phyloP scores from a whole-genome alignment of 2,113 vertebrate species.

The Pagrus major region DNA sequence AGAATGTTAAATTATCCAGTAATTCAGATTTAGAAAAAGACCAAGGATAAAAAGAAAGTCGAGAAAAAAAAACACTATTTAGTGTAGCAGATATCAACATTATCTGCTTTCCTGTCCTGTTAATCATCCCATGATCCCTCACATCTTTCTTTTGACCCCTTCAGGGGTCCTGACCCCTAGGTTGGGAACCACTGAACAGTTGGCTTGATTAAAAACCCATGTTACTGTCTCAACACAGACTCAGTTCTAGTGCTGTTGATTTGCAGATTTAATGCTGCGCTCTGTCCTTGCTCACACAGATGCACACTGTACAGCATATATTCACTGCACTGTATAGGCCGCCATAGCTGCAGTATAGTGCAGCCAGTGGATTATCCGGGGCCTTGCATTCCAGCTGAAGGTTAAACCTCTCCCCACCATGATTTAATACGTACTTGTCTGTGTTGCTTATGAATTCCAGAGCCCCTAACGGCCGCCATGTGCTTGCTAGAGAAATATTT shows the following conservation, averaged over 20 bases:
- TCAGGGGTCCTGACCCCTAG: not conserved
- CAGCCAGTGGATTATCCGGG: conserved; percentile 64
- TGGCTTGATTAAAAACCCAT: conserved; percentile 2
- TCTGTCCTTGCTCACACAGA: not conserved
- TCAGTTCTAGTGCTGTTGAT: not conserved
- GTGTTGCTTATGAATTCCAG: conserved; percentile 79
- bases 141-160: not conserved
- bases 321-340: conserved; percentile 13
- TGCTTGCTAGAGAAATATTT: conserved; percentile 64
- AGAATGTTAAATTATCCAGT: not conserved
- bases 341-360: conserved; percentile 46
- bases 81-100: not conserved
- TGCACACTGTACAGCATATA: not conserved
- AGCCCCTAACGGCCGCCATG: conserved; percentile 65
- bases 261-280: not conserved
- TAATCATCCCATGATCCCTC: not conserved
- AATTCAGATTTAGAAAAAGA: not conserved
- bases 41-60: too few species aligned
- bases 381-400: conserved; percentile 76
- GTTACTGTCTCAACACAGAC: not conserved
- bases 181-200: not conserved
- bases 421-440: conserved; percentile 76
- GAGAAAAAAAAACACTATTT: not conserved
- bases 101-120: not conserved
- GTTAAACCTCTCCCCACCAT: conserved; percentile 73